These are phyloP conservation scores for Coenonympha glycerion DNA, from an alignment of 2,888 invertebrate genomes.

Conservation along the genomic window DNA sequence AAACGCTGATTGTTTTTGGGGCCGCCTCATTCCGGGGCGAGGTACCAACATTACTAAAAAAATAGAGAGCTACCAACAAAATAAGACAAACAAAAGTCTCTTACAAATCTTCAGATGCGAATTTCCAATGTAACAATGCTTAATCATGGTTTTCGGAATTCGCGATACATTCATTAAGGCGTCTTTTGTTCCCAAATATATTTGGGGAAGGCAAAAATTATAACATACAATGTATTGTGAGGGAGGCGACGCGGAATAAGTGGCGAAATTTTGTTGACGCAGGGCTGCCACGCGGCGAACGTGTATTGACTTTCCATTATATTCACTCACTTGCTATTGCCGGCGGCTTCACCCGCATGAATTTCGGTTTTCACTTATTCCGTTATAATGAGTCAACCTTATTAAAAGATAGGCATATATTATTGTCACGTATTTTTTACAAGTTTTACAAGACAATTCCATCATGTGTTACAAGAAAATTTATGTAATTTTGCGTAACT, in stretches of 20 bases:
- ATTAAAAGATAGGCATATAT: no score
- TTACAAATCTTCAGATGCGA: conserved; percentile 28
- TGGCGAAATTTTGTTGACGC: conserved; percentile 42
- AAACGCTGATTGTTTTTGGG: conserved; percentile 9
- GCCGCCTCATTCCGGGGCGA: neutral
- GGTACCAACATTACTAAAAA: conserved; percentile 13
- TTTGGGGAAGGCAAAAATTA: conserved; percentile 73
- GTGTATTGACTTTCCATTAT: no score
- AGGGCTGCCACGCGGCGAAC: conserved; percentile 44
- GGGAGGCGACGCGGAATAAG: conserved; percentile 59
- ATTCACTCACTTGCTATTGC: no score
- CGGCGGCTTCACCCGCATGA: no score
- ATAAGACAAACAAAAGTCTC: conserved; percentile 29
- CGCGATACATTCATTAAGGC: conserved; percentile 72
- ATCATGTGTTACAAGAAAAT: no score
- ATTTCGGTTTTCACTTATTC: no score
- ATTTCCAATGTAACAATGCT: conserved; percentile 56
- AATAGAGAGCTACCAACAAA: conserved; percentile 15
- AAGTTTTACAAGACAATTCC: no score
- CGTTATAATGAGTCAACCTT: no score
- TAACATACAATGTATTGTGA: conserved; percentile 71
- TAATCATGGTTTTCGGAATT: conserved; percentile 69
- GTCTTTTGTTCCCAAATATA: conserved; percentile 69
- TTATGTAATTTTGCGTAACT: no score
- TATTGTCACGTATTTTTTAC: no score